Percentiles rank a stretch among this genome's conserved stretches.
These are phyloP conservation scores for Calidris pygmaea DNA, from an alignment of 2,113 vertebrate genomes.

Conservation along the genomic window DNA sequence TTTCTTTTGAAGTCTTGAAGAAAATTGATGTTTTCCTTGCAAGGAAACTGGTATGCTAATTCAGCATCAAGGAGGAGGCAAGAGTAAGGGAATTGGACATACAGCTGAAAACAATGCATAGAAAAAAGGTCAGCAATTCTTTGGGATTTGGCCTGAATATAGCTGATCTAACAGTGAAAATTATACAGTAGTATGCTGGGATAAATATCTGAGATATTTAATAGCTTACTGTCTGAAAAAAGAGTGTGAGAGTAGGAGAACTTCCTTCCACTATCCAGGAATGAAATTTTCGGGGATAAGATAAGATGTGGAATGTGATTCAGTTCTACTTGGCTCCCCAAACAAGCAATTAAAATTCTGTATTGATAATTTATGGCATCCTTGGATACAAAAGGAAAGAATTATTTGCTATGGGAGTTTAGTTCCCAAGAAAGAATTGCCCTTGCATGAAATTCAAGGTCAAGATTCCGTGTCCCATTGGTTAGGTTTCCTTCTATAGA, in stretches of 20 bases:
- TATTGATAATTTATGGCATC: conserved; percentile 7
- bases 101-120: background rate
- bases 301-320: background rate
- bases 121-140: background rate
- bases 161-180: background rate
- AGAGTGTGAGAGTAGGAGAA: background rate
- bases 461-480: background rate
- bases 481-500: background rate
- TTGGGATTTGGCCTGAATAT: background rate
- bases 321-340: background rate
- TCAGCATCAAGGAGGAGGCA: background rate
- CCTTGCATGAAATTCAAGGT: conserved; percentile 20
- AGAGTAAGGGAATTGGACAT: background rate
- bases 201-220: background rate
- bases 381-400: background rate
- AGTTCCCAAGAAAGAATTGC: conserved; percentile 26
- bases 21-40: background rate
- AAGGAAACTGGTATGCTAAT: background rate
- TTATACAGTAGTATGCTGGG: background rate
- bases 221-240: background rate
- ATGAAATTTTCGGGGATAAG: background rate
- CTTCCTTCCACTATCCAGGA: background rate
- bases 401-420: background rate
- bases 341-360: conserved; percentile 33
- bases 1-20: background rate